phyloP scores from a whole-genome alignment of 2,888 invertebrate species.

The Tenthredo amoena region DNA sequence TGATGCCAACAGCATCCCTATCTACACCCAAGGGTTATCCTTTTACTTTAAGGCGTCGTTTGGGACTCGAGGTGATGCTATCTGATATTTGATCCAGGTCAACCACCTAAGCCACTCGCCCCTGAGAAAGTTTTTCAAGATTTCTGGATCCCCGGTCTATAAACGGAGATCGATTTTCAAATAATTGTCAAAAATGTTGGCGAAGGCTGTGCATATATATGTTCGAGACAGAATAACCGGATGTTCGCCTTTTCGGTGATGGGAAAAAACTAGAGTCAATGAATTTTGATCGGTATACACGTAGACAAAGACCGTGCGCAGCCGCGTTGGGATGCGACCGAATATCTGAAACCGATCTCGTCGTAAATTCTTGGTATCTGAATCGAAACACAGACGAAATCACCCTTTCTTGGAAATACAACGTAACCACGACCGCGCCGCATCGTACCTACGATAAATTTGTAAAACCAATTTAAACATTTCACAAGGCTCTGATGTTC shows the following conservation, averaged over 20 bases:
- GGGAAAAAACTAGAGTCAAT: not conserved
- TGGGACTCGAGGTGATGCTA: constrained; percentile 20
- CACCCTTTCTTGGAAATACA: constrained; percentile 61
- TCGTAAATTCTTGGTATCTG: constrained; percentile 65
- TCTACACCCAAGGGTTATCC: constrained; percentile 41
- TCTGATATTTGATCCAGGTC: constrained; percentile 31
- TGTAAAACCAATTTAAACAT: constrained; percentile 66
- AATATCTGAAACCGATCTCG: constrained; percentile 62
- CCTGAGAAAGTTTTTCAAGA: not conserved
- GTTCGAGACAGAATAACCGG: not conserved
- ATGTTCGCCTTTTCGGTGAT: not conserved
- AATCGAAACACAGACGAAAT: constrained; percentile 57
- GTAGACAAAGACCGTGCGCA: constrained; percentile 10
- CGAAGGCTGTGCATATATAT: not conserved
- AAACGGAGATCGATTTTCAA: not conserved
- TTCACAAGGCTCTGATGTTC: constrained; percentile 55
- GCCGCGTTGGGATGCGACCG: not conserved
- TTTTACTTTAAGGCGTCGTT: constrained; percentile 41
- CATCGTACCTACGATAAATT: constrained; percentile 63
- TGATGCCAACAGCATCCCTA: constrained; percentile 11
- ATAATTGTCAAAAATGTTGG: not conserved
- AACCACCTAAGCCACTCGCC: constrained; percentile 1
- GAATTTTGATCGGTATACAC: constrained; percentile 19
- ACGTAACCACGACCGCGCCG: constrained; percentile 16
- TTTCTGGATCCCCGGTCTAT: not conserved